Base-by-base conservation (phyloP, 2,888 invertebrate genomes). In the Magallana nippona region DNA sequence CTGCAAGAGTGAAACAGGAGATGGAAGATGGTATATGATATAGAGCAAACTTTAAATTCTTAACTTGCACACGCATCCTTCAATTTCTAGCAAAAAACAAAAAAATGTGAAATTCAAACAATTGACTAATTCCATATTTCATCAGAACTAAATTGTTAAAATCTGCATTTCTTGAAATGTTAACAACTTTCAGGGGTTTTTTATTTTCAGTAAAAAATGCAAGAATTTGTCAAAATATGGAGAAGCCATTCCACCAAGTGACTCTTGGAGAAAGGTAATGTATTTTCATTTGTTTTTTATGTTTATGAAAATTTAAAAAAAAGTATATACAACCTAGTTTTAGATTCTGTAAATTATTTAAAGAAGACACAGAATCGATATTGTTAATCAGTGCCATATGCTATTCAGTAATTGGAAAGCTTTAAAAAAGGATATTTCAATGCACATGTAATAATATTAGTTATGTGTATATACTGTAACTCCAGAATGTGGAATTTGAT, bases 261-360 rank as follows among this genome's bases (percentile, higher is more conserved):
- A 90, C 79, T 91, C 91, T 3, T 84, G 89, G 58, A 91, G 89
- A 87, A 91, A 91, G 89, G 92, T 92, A 44, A 84, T 79, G 86
- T 79, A 56, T 77, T 56, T 17, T 27, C 13, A 13, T 63, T 77
- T 63, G n/a, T 27, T 5, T 77, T 27, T 77, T 17, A 10, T 10
- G 8, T 27, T 27, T 19, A 27, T 27, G 10, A 22, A 1, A 27
- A 27, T 15, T 22, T 58, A 58, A n/a, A 17, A 5, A 17, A 27
- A 27, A 27, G 2, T 27, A 27, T n/a, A 13, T 58, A n/a, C n/a
- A 58, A 10, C 8, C 58, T 8, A 58, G 17, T n/a, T n/a, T n/a
- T 60, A 17, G n/a, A n/a, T n/a, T n/a, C n/a, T 17, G 60, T 60
- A 1, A 15, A 60, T 8, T n/a, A 60, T 60, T 60, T 60, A 0